These are phyloP conservation scores for Hipposideros larvatus DNA, from an alignment of 2,797 vertebrate genomes.

Conservation along the genomic window DNA sequence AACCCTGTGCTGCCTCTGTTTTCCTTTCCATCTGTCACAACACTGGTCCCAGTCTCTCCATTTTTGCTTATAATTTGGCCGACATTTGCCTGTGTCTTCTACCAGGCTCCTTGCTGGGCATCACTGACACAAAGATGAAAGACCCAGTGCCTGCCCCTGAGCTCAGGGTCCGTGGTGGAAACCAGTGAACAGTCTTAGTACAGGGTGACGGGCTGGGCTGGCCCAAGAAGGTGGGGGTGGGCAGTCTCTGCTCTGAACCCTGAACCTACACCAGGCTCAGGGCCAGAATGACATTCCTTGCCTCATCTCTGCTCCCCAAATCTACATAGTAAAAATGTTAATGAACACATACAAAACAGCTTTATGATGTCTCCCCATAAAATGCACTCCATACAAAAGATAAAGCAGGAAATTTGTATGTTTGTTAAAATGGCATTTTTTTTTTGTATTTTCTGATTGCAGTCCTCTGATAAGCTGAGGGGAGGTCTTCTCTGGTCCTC, in stretches of 20 bases:
- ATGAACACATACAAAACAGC: not conserved
- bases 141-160: too few species aligned
- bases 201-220: not conserved
- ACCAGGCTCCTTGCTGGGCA: fast-evolving
- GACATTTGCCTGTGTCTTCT: not conserved
- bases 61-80: not conserved
- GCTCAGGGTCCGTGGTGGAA: too few species aligned
- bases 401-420: not conserved
- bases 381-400: not conserved
- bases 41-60: not conserved
- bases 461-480: not conserved
- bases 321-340: not conserved
- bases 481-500: not conserved
- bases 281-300: not conserved
- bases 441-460: not conserved
- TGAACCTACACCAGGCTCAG: not conserved
- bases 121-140: not conserved
- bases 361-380: not conserved
- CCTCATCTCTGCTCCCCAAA: not conserved
- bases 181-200: not conserved
- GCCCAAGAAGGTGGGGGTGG: not conserved
- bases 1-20: not conserved
- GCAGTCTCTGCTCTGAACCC: not conserved
- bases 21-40: not conserved
- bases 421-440: not conserved